Conservation (phyloP, 2,113 vertebrate genomes). For the Oncorhynchus masou region DNA sequence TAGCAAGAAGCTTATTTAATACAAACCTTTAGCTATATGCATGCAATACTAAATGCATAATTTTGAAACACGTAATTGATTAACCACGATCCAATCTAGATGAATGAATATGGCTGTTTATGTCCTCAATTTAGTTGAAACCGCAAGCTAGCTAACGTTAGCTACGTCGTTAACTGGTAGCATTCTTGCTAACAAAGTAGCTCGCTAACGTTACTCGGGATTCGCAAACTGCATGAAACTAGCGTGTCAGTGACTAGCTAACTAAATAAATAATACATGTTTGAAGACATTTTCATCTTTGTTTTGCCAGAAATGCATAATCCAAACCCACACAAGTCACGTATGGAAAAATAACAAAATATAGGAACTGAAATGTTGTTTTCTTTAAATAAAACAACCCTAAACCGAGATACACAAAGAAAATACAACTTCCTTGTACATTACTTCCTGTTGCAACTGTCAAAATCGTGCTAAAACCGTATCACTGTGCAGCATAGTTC, state of each 20-base stretch:
- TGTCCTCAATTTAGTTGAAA: constrained; percentile 14
- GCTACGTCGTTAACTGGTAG: constrained; percentile 13
- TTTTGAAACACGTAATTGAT: neutral
- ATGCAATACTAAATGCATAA: neutral
- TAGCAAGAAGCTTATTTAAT: neutral
- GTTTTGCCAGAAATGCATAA: constrained; percentile 60
- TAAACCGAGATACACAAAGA: constrained; percentile 81
- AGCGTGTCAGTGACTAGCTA: constrained; percentile 38
- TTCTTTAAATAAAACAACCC: constrained; percentile 72
- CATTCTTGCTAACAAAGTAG: constrained; percentile 5
- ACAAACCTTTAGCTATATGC: neutral
- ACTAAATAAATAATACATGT: constrained; percentile 20
- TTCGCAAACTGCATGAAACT: constrained; percentile 56
- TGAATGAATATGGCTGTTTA: constrained; percentile 5
- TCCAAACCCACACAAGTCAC: constrained; percentile 32
- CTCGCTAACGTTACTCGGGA: constrained; percentile 35
- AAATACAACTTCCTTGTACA: constrained; percentile 77
- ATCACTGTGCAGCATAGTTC: constrained; percentile 59
- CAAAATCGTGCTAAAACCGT: constrained; percentile 63
- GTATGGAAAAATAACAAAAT: constrained; percentile 21
- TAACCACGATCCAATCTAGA: neutral
- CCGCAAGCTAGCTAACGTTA: constrained; percentile 16
- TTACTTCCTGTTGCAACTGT: constrained; percentile 75
- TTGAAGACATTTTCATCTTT: constrained; percentile 16
- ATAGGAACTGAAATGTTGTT: constrained; percentile 54